Evolutionary conservation across 2,888 invertebrate species (phyloP).

Genomic region (Argynnis bischoffii): DNA sequence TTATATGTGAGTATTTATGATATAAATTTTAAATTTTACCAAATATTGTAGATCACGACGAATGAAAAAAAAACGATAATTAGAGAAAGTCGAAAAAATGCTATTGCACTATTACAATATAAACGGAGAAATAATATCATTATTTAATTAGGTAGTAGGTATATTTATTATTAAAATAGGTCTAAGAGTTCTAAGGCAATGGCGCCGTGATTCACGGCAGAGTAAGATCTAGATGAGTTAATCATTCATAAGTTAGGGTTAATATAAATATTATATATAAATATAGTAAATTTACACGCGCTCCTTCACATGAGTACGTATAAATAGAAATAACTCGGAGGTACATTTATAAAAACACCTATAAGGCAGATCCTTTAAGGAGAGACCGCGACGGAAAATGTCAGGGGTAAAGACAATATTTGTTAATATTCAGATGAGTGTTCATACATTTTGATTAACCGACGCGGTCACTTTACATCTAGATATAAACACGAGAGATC

Average conservation of each 20-base stretch:
- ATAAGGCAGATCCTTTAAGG: constrained; percentile 78
- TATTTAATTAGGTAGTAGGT: constrained; percentile 28
- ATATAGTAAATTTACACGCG: constrained; percentile 55
- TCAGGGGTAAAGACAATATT: not conserved
- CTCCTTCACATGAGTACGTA: constrained; percentile 40
- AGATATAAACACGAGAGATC: constrained; percentile 66
- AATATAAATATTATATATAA: constrained; percentile 60
- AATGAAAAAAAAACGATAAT: not conserved
- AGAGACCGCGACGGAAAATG: constrained; percentile 56
- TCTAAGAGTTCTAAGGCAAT: constrained; percentile 68
- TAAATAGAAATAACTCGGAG: constrained; percentile 56
- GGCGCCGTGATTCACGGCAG: constrained; percentile 53
- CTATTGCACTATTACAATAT: not conserved
- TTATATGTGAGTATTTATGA: not conserved
- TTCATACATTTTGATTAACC: constrained; percentile 22
- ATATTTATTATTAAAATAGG: constrained; percentile 40
- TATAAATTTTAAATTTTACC: constrained; percentile 6
- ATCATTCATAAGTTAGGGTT: constrained; percentile 43
- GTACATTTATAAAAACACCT: constrained; percentile 75
- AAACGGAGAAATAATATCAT: constrained; percentile 13
- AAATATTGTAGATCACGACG: constrained; percentile 6
- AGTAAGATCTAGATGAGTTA: constrained; percentile 48
- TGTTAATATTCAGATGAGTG: too few relatives aligned
- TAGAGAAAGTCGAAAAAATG: not conserved
- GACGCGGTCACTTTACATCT: constrained; percentile 61